phyloP scores from a whole-genome alignment of 2,888 invertebrate species.

The Tetranychus truncatus region DNA sequence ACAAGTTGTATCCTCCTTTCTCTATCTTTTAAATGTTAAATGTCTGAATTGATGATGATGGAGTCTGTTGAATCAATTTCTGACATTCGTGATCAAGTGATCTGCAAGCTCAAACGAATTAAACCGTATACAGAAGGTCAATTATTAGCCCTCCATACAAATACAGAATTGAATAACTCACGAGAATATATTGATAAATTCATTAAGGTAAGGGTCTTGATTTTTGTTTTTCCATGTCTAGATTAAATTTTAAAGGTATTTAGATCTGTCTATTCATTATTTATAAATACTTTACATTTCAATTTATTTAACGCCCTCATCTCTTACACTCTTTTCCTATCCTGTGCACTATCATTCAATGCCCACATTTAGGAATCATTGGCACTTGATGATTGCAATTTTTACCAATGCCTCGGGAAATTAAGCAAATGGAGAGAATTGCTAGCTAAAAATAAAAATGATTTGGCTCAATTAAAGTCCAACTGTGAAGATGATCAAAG shows the following conservation, averaged over 20 bases:
- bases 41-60: neutral
- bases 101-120: conserved; percentile 20
- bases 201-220: conserved; percentile 12
- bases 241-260: neutral
- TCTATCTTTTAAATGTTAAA: neutral
- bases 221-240: neutral
- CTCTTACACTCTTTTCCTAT: neutral
- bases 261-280: neutral
- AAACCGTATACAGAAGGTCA: conserved; percentile 21
- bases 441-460: conserved; percentile 11
- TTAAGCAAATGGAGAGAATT: conserved; percentile 12
- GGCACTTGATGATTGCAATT: neutral
- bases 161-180: conserved; percentile 15
- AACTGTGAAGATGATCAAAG: conserved; percentile 6
- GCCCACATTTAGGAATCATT: neutral
- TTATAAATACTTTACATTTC: too few species aligned
- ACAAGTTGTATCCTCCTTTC: neutral
- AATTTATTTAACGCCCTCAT: neutral
- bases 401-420: neutral
- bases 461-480: conserved; percentile 2
- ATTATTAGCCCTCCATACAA: conserved; percentile 19
- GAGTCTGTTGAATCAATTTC: neutral
- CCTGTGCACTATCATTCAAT: neutral
- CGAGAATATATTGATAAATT: conserved; percentile 15
- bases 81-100: conserved; percentile 1